Conservation (phyloP, 2,888 invertebrate species). For the Tinea semifulvella region DNA sequence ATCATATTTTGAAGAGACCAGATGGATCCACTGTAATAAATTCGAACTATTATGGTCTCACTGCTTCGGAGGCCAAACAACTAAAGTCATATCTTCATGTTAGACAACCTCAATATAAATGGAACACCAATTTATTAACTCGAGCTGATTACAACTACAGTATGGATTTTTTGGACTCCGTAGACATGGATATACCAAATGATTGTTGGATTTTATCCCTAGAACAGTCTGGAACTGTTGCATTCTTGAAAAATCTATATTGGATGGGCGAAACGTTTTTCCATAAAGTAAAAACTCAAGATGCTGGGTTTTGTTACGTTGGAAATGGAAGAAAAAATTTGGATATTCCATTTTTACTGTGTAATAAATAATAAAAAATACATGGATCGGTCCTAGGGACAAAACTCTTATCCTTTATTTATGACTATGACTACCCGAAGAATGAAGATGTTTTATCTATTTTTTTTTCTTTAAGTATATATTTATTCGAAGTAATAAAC, state of each 20-base stretch:
- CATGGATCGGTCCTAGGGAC: too few relatives aligned
- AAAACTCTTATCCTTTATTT: too few relatives aligned
- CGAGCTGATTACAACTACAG: slow-evolving; percentile 85
- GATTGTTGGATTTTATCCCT: slow-evolving; percentile 79
- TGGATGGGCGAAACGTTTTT: slow-evolving; percentile 89
- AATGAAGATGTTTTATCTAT: too few relatives aligned
- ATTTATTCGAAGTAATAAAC: too few relatives aligned
- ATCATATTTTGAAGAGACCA: slow-evolving; percentile 76
- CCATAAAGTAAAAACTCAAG: slow-evolving; percentile 76
- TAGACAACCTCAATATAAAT: slow-evolving; percentile 73
- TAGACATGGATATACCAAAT: slow-evolving; percentile 81
- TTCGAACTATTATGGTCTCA: slow-evolving; percentile 74
- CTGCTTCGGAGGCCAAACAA: slow-evolving; percentile 70
- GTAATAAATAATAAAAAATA: too few relatives aligned
- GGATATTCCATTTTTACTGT: slow-evolving; percentile 81
- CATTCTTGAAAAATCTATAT: slow-evolving; percentile 75
- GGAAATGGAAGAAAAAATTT: slow-evolving; percentile 85
- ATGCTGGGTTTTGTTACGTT: slow-evolving; percentile 81
- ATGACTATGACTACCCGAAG: too few relatives aligned
- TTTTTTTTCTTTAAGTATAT: too few relatives aligned
- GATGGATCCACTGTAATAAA: slow-evolving; percentile 78
- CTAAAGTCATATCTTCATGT: slow-evolving; percentile 81
- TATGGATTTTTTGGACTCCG: slow-evolving; percentile 84
- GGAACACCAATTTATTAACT: slow-evolving; percentile 79
- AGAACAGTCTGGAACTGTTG: slow-evolving; percentile 71